Evolutionary conservation across 2,888 invertebrate genomes (phyloP).

Genomic region (Coelinius sp.): DNA sequence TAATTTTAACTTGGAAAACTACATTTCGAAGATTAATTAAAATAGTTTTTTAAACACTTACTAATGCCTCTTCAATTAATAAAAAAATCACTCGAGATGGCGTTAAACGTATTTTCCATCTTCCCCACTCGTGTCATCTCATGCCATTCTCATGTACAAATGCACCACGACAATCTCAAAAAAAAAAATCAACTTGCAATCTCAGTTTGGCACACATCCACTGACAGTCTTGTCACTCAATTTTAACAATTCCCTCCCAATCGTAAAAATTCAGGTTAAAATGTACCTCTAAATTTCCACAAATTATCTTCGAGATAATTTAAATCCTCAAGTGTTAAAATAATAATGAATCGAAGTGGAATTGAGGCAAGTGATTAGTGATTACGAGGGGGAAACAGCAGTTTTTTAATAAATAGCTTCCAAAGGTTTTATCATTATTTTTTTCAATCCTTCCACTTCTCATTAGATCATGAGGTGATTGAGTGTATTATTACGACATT

Average conservation of each 20-base stretch:
- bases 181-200: not conserved
- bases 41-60: slow-evolving; percentile 6
- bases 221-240: not conserved
- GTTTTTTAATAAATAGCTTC: not conserved
- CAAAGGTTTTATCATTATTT: slow-evolving; percentile 4
- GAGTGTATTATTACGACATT: slow-evolving; percentile 3
- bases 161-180: not conserved
- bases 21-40: not conserved
- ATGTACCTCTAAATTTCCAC: not conserved
- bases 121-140: not conserved
- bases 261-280: not conserved
- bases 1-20: not conserved
- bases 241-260: not conserved
- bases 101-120: not conserved
- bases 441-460: slow-evolving; percentile 7
- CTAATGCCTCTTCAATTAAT: not conserved
- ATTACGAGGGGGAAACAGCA: not conserved
- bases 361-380: not conserved
- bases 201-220: slow-evolving; percentile 15
- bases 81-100: slow-evolving; percentile 9
- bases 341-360: not conserved
- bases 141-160: not conserved
- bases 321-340: not conserved
- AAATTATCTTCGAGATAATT: not conserved
- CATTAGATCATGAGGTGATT: slow-evolving; percentile 6